These are phyloP conservation scores for Empis stercorea DNA, from an alignment of 2,888 invertebrate species.

Conservation along the genomic window DNA sequence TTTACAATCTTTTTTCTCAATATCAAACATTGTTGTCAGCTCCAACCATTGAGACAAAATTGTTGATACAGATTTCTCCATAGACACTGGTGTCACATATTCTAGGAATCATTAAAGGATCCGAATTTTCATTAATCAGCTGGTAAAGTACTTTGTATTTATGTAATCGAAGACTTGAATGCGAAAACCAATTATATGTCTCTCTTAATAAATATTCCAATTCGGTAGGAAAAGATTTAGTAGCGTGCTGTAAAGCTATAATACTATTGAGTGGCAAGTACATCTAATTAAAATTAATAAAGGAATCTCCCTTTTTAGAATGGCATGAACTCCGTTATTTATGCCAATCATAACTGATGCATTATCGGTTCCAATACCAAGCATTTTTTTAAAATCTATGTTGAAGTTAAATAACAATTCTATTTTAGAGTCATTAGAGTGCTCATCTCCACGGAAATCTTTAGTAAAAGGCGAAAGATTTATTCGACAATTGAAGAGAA, in stretches of 20 bases:
- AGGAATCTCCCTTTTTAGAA: too few species aligned
- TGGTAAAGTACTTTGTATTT: conserved; percentile 14
- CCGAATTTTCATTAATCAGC: conserved; percentile 15
- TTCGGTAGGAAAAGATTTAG: background rate
- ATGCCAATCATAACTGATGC: background rate
- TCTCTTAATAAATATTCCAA: conserved; percentile 9
- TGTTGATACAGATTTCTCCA: conserved; percentile 9
- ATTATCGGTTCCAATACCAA: background rate
- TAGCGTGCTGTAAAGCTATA: background rate
- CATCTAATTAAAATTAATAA: background rate
- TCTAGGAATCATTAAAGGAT: conserved; percentile 16
- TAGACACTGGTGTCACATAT: conserved; percentile 17
- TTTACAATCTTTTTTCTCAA: background rate
- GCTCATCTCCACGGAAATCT: conserved; percentile 1
- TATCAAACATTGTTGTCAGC: background rate
- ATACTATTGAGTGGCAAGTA: background rate
- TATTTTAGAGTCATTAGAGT: background rate
- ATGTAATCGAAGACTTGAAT: conserved; percentile 3
- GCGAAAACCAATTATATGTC: conserved; percentile 8
- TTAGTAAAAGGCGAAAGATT: conserved; percentile 3
- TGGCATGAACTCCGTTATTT: background rate
- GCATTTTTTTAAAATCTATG: background rate
- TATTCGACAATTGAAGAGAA: background rate
- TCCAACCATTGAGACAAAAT: background rate
- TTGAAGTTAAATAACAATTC: background rate